A percentile compares a stretch with the other conserved stretches of the same genome.
Conservation (phyloP, 1,140 invertebrate species). For the Caenorhabditis inopinata region DNA sequence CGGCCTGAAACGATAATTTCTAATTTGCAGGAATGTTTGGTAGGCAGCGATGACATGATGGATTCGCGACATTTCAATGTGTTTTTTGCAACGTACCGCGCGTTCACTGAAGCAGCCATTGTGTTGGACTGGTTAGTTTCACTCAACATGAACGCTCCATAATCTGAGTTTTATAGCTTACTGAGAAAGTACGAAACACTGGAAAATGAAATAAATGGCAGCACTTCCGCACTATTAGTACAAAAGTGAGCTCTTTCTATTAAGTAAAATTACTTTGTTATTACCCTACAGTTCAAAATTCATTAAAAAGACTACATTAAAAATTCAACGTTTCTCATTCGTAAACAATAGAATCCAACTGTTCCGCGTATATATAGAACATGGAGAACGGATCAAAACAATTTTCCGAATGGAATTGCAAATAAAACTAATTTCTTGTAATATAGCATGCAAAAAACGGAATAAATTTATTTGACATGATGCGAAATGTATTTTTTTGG, state of each 20-base stretch:
- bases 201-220: slow-evolving; percentile 50
- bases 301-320: too few relatives aligned
- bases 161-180: too few relatives aligned
- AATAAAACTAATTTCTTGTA: too few relatives aligned
- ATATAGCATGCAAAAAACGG: too few relatives aligned
- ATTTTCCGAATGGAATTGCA: too few relatives aligned
- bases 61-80: slow-evolving; percentile 97
- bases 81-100: slow-evolving; percentile 88
- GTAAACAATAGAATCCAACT: too few relatives aligned
- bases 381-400: too few relatives aligned
- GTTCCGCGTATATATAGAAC: too few relatives aligned
- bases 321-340: too few relatives aligned
- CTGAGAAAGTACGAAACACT: slow-evolving; percentile 74
- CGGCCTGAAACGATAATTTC: not conserved
- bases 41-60: slow-evolving; percentile 80
- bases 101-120: slow-evolving; percentile 76
- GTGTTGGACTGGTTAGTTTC: slow-evolving; percentile 78
- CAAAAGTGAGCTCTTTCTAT: slow-evolving; percentile 43
- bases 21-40: slow-evolving; percentile 54
- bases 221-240: slow-evolving; percentile 45
- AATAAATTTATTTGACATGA: too few relatives aligned
- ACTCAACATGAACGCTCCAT: not conserved
- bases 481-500: too few relatives aligned
- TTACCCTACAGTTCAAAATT: too few relatives aligned
- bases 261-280: not conserved